phyloP scores from a whole-genome alignment of 2,113 vertebrate genomes.

The Rattus rattus region DNA sequence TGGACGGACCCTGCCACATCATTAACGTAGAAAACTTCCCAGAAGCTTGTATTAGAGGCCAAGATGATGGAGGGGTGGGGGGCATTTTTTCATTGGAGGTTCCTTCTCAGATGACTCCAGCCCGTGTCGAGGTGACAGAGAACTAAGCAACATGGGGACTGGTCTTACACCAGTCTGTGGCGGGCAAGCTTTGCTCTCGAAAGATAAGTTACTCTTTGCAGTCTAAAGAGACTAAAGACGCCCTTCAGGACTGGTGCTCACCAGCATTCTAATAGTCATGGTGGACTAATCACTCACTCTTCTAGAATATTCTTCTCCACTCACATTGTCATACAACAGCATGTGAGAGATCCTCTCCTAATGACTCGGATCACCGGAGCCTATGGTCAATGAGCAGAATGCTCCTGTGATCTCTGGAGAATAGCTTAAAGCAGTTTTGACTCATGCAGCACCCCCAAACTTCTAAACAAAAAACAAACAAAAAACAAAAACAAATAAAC shows the following conservation, averaged over 20 bases:
- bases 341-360: neutral
- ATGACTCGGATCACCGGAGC: neutral
- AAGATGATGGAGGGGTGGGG: too few relatives aligned
- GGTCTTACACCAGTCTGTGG: neutral
- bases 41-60: neutral
- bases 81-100: neutral
- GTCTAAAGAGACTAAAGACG: neutral
- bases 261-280: neutral
- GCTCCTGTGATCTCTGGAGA: neutral
- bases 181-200: neutral
- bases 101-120: neutral
- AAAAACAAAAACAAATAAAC: neutral
- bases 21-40: constrained; percentile 25
- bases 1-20: neutral
- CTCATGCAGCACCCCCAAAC: neutral
- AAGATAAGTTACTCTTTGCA: neutral
- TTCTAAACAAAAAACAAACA: neutral
- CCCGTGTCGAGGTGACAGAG: neutral
- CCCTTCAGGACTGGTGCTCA: neutral
- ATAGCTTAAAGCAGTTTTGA: neutral
- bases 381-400: neutral
- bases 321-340: neutral
- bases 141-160: neutral
- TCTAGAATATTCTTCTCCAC: neutral
- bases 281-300: neutral